Conservation (phyloP, 2,888 invertebrate genomes). For the Diadegma fenestrale region DNA sequence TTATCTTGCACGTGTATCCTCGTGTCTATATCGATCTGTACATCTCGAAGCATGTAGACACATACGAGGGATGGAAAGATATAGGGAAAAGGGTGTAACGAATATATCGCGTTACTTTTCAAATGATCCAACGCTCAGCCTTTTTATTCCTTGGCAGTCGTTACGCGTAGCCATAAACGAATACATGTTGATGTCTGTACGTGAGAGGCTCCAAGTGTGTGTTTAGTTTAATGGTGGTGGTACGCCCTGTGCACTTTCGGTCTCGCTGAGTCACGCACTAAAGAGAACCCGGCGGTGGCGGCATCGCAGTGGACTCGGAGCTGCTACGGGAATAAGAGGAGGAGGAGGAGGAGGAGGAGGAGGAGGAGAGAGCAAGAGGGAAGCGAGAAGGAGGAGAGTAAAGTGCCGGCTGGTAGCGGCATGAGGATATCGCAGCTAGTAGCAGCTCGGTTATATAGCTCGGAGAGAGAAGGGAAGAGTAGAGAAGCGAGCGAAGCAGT, state of each 20-base stretch:
- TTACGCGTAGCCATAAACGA: constrained; percentile 25
- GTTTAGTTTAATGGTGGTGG: constrained; percentile 56
- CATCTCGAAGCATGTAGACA: background rate
- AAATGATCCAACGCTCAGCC: background rate
- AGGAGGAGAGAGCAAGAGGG: background rate
- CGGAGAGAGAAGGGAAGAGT: constrained; percentile 42
- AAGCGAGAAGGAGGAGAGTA: constrained; percentile 17
- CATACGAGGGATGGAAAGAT: background rate
- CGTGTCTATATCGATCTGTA: background rate
- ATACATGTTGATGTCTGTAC: constrained; percentile 17
- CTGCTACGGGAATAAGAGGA: constrained; percentile 9
- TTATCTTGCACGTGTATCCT: constrained; percentile 6
- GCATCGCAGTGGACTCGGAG: constrained; percentile 61
- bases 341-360: constrained; percentile 7
- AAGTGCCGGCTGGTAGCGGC: constrained; percentile 65
- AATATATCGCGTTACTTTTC: background rate
- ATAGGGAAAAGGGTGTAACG: constrained; percentile 2
- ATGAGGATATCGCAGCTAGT: constrained; percentile 66
- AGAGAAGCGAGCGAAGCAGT: constrained; percentile 54
- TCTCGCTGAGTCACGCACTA: constrained; percentile 81
- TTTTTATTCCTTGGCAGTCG: background rate
- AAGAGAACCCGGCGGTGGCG: constrained; percentile 67
- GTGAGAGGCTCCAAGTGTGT: constrained; percentile 17
- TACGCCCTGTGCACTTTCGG: constrained; percentile 75
- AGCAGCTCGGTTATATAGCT: constrained; percentile 52